Conservation (phyloP, 2,888 invertebrate genomes). For the Leptura quadrifasciata region DNA sequence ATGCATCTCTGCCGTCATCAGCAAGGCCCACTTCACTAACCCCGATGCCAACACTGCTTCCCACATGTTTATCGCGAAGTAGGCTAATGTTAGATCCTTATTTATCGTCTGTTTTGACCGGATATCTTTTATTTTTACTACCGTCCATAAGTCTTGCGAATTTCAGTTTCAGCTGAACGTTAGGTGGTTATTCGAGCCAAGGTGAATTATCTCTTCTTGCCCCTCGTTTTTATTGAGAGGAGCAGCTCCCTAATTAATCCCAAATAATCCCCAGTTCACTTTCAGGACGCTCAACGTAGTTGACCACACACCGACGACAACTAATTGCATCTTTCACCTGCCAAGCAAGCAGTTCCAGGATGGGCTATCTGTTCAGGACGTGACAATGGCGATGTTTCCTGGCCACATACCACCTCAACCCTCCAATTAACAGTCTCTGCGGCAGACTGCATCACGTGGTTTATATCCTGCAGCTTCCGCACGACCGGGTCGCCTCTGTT, state of each 20-base stretch:
- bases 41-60: not conserved
- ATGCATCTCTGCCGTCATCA: not conserved
- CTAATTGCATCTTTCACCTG: conserved; percentile 55
- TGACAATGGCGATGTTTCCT: conserved; percentile 64
- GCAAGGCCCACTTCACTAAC: not conserved
- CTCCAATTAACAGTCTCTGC: conserved; percentile 35
- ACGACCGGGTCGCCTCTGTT: conserved; percentile 27
- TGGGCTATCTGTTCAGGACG: conserved; percentile 63
- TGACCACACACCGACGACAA: conserved; percentile 40
- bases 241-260: not conserved
- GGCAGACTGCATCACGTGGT: conserved; percentile 34
- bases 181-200: not conserved
- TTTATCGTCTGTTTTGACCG: not conserved
- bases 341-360: conserved; percentile 45
- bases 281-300: not conserved
- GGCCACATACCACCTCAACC: conserved; percentile 37
- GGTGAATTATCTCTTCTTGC: not conserved
- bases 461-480: conserved; percentile 39
- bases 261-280: conserved; percentile 17
- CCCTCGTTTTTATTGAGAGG: conserved; percentile 3
- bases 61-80: not conserved
- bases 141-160: not conserved
- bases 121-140: conserved; percentile 2
- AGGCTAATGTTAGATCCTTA: not conserved
- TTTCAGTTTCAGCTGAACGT: not conserved